Evolutionary conservation across 2,113 vertebrate species (phyloP).

Genomic region (Aptenodytes patagonicus): DNA sequence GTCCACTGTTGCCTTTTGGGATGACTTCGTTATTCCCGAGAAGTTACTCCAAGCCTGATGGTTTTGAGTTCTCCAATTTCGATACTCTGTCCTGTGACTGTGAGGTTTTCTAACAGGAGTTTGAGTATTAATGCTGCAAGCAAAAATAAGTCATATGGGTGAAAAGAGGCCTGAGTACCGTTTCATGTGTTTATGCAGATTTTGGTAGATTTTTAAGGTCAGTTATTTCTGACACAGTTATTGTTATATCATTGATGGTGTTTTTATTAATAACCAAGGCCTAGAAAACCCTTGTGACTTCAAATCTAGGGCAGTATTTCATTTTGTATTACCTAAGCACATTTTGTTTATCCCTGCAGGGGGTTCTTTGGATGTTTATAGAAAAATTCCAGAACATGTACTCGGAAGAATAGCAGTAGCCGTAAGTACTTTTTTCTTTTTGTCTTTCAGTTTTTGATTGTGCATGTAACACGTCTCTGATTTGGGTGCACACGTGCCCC

Average conservation of each 20-base stretch:
- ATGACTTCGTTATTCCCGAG: background rate
- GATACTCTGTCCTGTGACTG: background rate
- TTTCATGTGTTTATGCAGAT: background rate
- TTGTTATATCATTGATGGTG: background rate
- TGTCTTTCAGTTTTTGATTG: fast-evolving
- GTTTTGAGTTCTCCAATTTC: background rate
- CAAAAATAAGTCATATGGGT: background rate
- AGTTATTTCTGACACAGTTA: background rate
- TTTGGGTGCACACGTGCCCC: fast-evolving
- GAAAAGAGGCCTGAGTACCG: background rate
- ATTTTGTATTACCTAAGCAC: background rate
- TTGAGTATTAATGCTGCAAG: background rate
- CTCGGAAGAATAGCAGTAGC: constrained; percentile 93
- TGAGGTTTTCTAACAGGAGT: background rate
- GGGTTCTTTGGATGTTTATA: constrained; percentile 95
- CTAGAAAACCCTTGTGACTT: background rate
- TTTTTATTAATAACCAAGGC: constrained; percentile 45
- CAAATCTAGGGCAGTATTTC: constrained; percentile 36
- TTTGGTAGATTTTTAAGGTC: background rate
- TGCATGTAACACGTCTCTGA: fast-evolving
- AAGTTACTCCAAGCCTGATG: background rate
- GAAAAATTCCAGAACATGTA: constrained; percentile 92
- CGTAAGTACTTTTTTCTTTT: constrained; percentile 76
- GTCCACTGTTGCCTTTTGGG: background rate
- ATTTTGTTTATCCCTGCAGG: constrained; percentile 76